Evolutionary conservation across 35 echinoderm and acorn worm species (phyloP).

Genomic region (Lytechinus pictus): DNA sequence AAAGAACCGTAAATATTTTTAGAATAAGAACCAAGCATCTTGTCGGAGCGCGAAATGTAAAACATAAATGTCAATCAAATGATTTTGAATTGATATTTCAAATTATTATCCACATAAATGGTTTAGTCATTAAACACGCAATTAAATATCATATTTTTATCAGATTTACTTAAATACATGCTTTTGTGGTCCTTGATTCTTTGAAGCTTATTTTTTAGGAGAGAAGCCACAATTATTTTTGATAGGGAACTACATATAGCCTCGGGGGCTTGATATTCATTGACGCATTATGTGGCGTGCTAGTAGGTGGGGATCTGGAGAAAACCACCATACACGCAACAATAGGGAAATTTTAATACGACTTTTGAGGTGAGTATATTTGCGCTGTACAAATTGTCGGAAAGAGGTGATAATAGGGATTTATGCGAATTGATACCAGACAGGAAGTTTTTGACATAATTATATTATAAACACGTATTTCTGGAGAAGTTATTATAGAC

Average conservation of each 20-base stretch:
- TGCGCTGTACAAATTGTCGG: neutral
- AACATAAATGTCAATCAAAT: too few relatives aligned
- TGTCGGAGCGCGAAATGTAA: too few relatives aligned
- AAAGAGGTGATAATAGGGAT: neutral
- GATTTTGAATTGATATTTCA: too few relatives aligned
- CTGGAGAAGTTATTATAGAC: neutral
- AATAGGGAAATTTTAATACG: neutral
- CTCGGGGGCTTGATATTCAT: neutral
- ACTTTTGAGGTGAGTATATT: neutral
- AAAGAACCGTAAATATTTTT: too few relatives aligned
- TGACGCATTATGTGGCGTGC: neutral
- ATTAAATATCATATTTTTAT: too few relatives aligned
- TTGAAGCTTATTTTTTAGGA: neutral
- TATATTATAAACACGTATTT: neutral
- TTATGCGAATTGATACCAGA: neutral
- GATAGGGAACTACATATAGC: neutral
- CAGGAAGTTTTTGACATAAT: neutral
- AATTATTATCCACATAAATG: too few relatives aligned
- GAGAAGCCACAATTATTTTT: neutral
- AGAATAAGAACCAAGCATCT: too few relatives aligned
- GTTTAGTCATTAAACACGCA: too few relatives aligned
- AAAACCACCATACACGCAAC: neutral
- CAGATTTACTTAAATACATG: neutral
- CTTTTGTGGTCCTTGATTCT: neutral
- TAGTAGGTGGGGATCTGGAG: neutral